phyloP scores from a whole-genome alignment of 2,888 invertebrate species.

The Meteorus colon region DNA sequence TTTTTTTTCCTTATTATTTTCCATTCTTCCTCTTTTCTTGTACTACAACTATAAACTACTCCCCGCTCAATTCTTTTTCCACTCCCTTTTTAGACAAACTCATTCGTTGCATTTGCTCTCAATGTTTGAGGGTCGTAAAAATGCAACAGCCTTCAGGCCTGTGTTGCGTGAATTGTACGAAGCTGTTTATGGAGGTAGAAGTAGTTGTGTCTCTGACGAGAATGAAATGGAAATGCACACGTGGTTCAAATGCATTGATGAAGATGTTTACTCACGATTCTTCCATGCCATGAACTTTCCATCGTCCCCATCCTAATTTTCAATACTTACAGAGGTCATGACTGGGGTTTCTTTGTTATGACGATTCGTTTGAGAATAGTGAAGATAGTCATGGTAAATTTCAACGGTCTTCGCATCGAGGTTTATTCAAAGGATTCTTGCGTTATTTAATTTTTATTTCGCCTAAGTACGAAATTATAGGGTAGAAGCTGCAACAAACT shows the following conservation, averaged over 20 bases:
- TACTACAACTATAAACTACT: slow-evolving; percentile 24
- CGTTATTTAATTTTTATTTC: slow-evolving; percentile 8
- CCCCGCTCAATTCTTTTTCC: background rate
- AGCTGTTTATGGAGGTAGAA: background rate
- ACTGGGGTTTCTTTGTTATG: slow-evolving; percentile 12
- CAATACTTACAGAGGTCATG: slow-evolving; percentile 4
- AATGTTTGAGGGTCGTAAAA: slow-evolving; percentile 41
- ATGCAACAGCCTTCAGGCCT: slow-evolving; percentile 17
- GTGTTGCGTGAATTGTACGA: slow-evolving; percentile 3
- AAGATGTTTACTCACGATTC: slow-evolving; percentile 29
- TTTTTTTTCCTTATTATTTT: slow-evolving; percentile 17
- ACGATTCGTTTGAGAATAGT: background rate
- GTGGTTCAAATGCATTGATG: background rate
- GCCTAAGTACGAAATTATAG: slow-evolving; percentile 3
- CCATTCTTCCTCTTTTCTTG: slow-evolving; percentile 18
- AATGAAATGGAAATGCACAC: slow-evolving; percentile 3
- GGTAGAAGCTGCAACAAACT: slow-evolving; percentile 1
- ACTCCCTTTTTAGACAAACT: background rate
- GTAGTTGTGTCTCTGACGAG: background rate
- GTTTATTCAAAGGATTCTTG: slow-evolving; percentile 4
- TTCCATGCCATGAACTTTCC: background rate
- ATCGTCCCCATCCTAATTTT: background rate
- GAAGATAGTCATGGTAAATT: slow-evolving; percentile 13
- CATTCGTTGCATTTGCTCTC: slow-evolving; percentile 32
- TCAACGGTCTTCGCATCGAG: background rate